Conservation (phyloP, 92 coral and sea anemone species). For the Meandrina meandrites region DNA sequence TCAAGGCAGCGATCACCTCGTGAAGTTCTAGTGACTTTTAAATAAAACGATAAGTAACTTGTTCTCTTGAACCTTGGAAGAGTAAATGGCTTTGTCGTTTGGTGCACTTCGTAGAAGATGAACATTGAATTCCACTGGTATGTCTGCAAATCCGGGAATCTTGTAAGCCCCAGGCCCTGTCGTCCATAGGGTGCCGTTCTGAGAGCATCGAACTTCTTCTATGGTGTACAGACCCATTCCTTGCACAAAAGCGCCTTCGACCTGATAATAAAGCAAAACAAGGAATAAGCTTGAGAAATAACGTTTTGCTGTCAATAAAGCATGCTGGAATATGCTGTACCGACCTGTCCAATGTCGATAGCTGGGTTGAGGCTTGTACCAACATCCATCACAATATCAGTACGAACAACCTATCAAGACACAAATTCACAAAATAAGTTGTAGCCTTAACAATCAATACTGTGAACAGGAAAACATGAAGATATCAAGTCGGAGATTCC, state of each 20-base stretch:
- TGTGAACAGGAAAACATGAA: background rate
- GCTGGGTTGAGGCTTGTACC: constrained; percentile 79
- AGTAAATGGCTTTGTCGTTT: constrained; percentile 71
- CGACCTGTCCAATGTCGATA: constrained; percentile 80
- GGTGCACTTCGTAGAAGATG: constrained; percentile 72
- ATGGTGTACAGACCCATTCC: constrained; percentile 72
- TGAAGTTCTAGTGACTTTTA: no score
- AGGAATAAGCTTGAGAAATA: background rate
- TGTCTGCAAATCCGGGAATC: constrained; percentile 78
- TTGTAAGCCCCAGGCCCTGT: constrained; percentile 84
- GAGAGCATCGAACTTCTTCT: constrained; percentile 70
- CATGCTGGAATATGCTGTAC: background rate
- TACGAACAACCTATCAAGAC: constrained; percentile 54
- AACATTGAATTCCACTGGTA: constrained; percentile 75
- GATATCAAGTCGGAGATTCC: no score
- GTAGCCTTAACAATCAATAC: background rate
- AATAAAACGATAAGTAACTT: no score
- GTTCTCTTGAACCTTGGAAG: constrained; percentile 56
- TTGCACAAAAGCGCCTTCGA: constrained; percentile 75
- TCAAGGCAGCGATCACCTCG: no score
- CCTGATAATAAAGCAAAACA: constrained; percentile 25
- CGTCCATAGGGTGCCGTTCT: constrained; percentile 62
- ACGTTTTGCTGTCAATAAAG: background rate
- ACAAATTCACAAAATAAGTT: background rate
- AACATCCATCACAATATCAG: constrained; percentile 83